Percentiles rank a stretch among this genome's conserved stretches.
Evolutionary conservation across 2,113 vertebrate species (phyloP).

Genomic region (Sarotherodon lohbergeri): DNA sequence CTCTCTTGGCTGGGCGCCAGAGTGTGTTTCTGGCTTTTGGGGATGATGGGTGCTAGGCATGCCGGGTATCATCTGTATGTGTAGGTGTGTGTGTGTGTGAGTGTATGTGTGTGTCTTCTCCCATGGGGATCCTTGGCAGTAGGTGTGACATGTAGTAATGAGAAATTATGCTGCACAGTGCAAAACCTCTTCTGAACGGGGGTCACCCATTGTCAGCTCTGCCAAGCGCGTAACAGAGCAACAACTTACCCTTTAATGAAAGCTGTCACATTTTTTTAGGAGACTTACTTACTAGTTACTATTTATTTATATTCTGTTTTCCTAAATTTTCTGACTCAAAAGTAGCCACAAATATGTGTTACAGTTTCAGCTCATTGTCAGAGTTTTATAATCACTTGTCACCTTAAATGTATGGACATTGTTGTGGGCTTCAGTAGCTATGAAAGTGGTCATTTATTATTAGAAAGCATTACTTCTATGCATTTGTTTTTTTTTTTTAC

Average conservation of each 20-base stretch:
- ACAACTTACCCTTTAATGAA: slow-evolving; percentile 60
- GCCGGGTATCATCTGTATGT: slow-evolving; percentile 33
- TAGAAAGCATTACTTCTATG: neutral
- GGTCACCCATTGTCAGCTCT: slow-evolving; percentile 65
- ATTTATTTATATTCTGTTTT: slow-evolving; percentile 50
- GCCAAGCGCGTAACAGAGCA: slow-evolving; percentile 46
- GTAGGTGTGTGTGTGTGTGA: neutral
- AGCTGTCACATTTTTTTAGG: slow-evolving; percentile 51
- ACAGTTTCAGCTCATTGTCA: slow-evolving; percentile 6
- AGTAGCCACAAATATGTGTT: slow-evolving; percentile 19
- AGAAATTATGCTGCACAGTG: slow-evolving; percentile 70
- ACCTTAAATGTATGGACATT: neutral
- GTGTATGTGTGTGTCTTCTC: slow-evolving; percentile 18
- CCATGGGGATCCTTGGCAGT: slow-evolving; percentile 61
- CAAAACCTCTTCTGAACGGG: slow-evolving; percentile 64
- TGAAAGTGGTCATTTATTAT: slow-evolving; percentile 34
- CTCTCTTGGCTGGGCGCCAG: slow-evolving; percentile 57
- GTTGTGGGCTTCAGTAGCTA: neutral
- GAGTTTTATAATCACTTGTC: slow-evolving; percentile 20
- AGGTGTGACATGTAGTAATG: slow-evolving; percentile 70
- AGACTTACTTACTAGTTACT: slow-evolving; percentile 45
- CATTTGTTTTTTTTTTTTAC: neutral
- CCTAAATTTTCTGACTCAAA: slow-evolving; percentile 10
- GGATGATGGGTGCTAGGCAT: slow-evolving; percentile 53
- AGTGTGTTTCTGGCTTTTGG: slow-evolving; percentile 47